Conservation (phyloP, 2,113 vertebrate species). For the Cryptotis parvus region DNA sequence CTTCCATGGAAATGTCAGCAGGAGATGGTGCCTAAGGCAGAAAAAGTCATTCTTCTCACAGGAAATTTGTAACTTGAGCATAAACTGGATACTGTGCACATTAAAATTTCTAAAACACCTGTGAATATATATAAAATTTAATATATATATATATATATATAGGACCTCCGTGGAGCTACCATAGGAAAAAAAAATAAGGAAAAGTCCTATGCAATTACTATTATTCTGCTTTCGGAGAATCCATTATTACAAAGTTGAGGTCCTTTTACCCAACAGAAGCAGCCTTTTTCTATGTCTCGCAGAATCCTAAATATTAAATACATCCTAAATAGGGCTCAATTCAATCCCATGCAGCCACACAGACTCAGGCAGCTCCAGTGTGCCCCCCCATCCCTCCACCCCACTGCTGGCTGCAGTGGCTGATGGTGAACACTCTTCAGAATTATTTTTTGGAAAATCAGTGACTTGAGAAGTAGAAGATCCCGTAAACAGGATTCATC, state of each 20-base stretch:
- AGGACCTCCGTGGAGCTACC: not conserved
- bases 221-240: not conserved
- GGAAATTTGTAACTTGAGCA: not conserved
- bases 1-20: not conserved
- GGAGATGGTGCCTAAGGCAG: not conserved
- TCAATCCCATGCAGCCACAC: not conserved
- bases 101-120: not conserved
- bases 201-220: not conserved
- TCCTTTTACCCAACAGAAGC: not conserved
- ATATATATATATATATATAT: too few relatives aligned
- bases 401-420: not conserved
- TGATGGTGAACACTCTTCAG: not conserved
- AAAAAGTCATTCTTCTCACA: not conserved
- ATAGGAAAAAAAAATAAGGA: not conserved
- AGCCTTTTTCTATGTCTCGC: not conserved
- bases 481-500: not conserved
- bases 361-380: not conserved
- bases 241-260: not conserved
- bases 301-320: not conserved
- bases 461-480: not conserved
- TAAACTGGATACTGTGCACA: not conserved
- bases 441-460: slow-evolving; percentile 2
- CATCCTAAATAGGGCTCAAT: not conserved
- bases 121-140: too few relatives aligned
- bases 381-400: not conserved